These are phyloP conservation scores for Echinops telfairi DNA, from an alignment of 2,113 vertebrate genomes.

Conservation along the genomic window DNA sequence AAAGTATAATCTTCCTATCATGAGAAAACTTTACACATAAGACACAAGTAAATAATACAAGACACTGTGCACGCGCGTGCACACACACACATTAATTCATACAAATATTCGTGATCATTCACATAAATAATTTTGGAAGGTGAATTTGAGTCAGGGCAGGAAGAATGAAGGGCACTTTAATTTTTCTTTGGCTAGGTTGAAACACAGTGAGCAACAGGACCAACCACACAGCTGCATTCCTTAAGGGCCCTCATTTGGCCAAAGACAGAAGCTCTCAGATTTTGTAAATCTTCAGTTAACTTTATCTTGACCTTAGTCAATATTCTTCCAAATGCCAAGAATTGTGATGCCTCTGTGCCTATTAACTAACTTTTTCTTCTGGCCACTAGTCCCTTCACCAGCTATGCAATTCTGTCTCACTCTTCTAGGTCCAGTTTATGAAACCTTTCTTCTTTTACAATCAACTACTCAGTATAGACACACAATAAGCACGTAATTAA, in stretches of 20 bases:
- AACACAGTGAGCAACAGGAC: neutral
- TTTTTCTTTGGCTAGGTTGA: neutral
- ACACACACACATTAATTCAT: too few relatives aligned
- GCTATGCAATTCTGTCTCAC: neutral
- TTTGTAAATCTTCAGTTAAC: neutral
- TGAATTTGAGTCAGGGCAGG: neutral
- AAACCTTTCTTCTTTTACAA: neutral
- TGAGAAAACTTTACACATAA: neutral
- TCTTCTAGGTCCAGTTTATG: neutral
- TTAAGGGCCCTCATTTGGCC: too few relatives aligned
- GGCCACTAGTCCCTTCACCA: neutral
- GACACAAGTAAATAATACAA: neutral
- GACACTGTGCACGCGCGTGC: neutral
- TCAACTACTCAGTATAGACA: neutral
- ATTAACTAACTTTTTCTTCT: slow-evolving; percentile 21
- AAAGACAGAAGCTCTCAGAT: neutral
- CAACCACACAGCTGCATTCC: neutral
- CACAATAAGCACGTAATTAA: too few relatives aligned
- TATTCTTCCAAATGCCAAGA: slow-evolving; percentile 4
- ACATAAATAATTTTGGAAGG: neutral
- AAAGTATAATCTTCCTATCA: neutral
- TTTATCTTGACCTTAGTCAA: neutral
- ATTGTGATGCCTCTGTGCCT: neutral
- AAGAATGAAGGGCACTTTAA: neutral
- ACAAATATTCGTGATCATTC: neutral